These are phyloP conservation scores for Hozukius guyotensis DNA, from an alignment of 2,797 vertebrate species.

Conservation along the genomic window DNA sequence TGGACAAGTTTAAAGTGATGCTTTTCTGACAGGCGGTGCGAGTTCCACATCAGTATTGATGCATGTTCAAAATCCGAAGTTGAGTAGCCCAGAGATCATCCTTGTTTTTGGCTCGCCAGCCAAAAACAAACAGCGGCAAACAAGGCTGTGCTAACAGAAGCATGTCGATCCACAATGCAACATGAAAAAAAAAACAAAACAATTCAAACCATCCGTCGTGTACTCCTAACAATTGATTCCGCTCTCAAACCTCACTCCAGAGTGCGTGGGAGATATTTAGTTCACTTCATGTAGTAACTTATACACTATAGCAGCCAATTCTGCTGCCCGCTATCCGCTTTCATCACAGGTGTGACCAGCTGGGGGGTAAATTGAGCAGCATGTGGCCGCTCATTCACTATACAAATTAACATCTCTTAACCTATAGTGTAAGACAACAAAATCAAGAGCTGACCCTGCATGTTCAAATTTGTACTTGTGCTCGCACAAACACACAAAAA, in stretches of 20 bases:
- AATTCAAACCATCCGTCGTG: background rate
- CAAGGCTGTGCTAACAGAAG: background rate
- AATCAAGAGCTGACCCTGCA: slow-evolving; percentile 31
- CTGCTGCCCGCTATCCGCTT: slow-evolving; percentile 23
- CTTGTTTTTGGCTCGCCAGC: background rate
- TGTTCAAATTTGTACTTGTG: background rate
- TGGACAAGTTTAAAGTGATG: background rate
- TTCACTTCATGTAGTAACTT: slow-evolving; percentile 5
- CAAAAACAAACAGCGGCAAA: slow-evolving; percentile 1
- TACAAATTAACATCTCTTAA: slow-evolving; percentile 19
- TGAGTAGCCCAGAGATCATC: background rate
- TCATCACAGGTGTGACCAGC: slow-evolving; percentile 42
- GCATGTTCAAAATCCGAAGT: background rate
- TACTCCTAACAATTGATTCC: slow-evolving; percentile 9
- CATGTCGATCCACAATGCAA: background rate
- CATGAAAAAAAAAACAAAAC: background rate
- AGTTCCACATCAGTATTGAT: background rate
- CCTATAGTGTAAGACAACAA: slow-evolving; percentile 17
- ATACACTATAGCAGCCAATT: slow-evolving; percentile 1
- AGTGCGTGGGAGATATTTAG: background rate
- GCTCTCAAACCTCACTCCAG: background rate
- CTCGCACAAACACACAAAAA: background rate
- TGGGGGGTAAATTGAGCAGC: slow-evolving; percentile 20
- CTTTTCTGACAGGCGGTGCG: background rate
- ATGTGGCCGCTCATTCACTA: slow-evolving; percentile 1